Base-by-base conservation (phyloP, 2,797 vertebrate genomes). In the Hemibagrus guttatus region DNA sequence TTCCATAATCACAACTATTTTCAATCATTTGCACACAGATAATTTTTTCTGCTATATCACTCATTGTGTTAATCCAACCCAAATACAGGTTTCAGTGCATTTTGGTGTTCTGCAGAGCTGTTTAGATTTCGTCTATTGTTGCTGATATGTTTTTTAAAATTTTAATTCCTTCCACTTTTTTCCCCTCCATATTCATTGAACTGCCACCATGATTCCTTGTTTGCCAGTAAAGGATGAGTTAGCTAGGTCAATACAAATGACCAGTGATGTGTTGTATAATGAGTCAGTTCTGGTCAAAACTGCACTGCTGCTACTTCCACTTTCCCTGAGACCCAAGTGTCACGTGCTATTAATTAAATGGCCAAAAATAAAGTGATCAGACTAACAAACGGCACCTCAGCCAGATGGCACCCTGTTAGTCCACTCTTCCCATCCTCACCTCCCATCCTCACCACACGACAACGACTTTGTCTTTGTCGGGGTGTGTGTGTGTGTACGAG, bases 401-500 rank as follows among this genome's bases (percentile, higher is more conserved):
- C 88, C 90, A 90, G 88, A 92, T 91, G 91, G 89, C 85, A 84
- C 31, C 72, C 76, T 23, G 85, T 85, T 86, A 88, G 86, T 78
- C 81, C 68, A 84, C 88, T 83, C 83, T 85, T 61, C 79, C 78
- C 42, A 35, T 86, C 72, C 63, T 63, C 52, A 23, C 58, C 88
- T 83, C 49, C 75, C 69, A 76, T n/a, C n/a, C n/a, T n/a, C n/a
- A n/a, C n/a, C n/a, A n/a, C n/a, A n/a, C n/a, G n/a, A n/a, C n/a
- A n/a, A n/a, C 81, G 52, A 78, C 83, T 86, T 86, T 80, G 83
- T 80, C 83, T 81, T 58, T 42, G 7, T 87, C 39, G 23, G 12
- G 84, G 86, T 80, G 35, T 87, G 83, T 81, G 81, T 23, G 35
- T 46, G 68, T 14, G 72, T n/a, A 49, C 7, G 46, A 49, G 46